Conservation (phyloP, 2,888 invertebrate genomes). For the Xanthorhoe spadicearia region DNA sequence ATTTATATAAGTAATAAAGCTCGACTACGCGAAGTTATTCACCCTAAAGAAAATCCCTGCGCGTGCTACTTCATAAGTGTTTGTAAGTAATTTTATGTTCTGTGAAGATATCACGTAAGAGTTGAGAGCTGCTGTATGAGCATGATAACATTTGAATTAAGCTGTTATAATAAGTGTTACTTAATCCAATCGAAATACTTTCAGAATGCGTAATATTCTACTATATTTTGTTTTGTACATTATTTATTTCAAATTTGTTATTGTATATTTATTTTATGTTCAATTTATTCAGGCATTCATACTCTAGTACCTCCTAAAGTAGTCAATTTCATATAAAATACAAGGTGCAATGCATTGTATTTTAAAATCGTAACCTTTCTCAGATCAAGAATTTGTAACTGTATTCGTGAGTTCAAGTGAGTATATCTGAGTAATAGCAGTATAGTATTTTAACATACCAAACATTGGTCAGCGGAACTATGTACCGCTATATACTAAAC, state of each 20-base stretch:
- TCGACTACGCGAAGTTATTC: slow-evolving; percentile 8
- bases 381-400: not conserved
- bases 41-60: slow-evolving; percentile 20
- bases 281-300: too few relatives aligned
- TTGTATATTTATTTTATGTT: too few relatives aligned
- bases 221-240: too few relatives aligned
- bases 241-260: too few relatives aligned
- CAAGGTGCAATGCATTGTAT: not conserved
- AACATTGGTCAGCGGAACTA: slow-evolving; percentile 46
- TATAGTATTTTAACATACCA: slow-evolving; percentile 27
- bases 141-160: not conserved
- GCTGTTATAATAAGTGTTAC: not conserved
- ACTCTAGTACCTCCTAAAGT: too few relatives aligned
- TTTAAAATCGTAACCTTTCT: not conserved
- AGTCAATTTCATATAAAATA: not conserved
- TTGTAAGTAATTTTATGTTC: slow-evolving; percentile 20
- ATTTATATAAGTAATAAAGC: slow-evolving; percentile 11
- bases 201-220: too few relatives aligned
- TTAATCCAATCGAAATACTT: not conserved
- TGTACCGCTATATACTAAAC: slow-evolving; percentile 27
- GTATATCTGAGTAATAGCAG: not conserved
- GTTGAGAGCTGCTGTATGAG: slow-evolving; percentile 12
- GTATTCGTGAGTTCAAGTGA: not conserved
- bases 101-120: slow-evolving; percentile 14
- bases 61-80: slow-evolving; percentile 13